Conservation (phyloP, 1,140 invertebrate genomes). For the Drosophila nigromelanica region DNA sequence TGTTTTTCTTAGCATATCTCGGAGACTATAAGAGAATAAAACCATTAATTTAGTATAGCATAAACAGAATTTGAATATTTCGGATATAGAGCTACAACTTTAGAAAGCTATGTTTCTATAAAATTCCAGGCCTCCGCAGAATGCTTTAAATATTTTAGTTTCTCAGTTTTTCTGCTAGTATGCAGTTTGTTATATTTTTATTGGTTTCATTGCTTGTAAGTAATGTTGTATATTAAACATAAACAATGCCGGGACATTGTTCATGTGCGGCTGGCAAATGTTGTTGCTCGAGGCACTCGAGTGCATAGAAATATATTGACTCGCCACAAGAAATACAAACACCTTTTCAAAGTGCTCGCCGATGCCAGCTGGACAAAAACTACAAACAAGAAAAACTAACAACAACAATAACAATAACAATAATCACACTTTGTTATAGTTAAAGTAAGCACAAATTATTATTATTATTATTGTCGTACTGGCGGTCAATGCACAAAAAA, state of each 20-base stretch:
- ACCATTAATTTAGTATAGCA: no score
- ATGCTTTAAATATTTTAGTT: no score
- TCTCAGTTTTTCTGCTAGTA: neutral
- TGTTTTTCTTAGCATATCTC: no score
- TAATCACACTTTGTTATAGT: slow-evolving; percentile 34
- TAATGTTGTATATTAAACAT: slow-evolving; percentile 32
- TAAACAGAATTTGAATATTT: no score
- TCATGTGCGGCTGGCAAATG: slow-evolving; percentile 16
- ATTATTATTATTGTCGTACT: slow-evolving; percentile 23
- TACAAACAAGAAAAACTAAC: slow-evolving; percentile 26
- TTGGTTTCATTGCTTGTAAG: slow-evolving; percentile 7
- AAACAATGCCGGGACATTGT: slow-evolving; percentile 34
- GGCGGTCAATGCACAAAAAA: neutral
- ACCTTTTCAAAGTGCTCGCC: slow-evolving; percentile 14
- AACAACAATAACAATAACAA: slow-evolving; percentile 55
- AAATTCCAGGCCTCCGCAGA: no score
- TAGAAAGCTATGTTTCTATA: no score
- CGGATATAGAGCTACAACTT: no score
- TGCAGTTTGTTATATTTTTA: slow-evolving; percentile 24
- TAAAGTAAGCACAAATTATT: slow-evolving; percentile 52
- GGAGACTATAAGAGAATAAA: no score
- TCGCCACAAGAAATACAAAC: slow-evolving; percentile 34
- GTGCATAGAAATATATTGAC: slow-evolving; percentile 49
- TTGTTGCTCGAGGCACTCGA: slow-evolving; percentile 5
- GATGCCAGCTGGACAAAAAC: slow-evolving; percentile 9